Evolutionary conservation across 2,888 invertebrate genomes (phyloP), one percentile per base, ranked within the genome.

Genomic region (Drosophila ustulata): DNA sequence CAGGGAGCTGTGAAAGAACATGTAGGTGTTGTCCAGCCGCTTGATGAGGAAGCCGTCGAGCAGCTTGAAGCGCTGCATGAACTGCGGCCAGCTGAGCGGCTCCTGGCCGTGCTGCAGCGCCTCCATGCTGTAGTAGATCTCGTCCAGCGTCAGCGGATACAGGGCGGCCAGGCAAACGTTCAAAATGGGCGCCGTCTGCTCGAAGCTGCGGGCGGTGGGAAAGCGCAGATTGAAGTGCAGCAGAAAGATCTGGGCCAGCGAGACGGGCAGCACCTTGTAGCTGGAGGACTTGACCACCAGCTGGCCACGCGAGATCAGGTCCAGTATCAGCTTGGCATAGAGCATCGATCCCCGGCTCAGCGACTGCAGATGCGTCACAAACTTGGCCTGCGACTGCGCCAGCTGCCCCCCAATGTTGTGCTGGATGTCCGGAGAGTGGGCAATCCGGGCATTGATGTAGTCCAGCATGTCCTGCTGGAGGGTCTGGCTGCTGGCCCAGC

Each of bases 1-100:
- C 93, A 99, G 98, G 3, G 98, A 98, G 0, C 98, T 98, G 92
- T 99, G 99, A 93, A 98, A 98, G 93, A 98, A 98, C 97, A 98
- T 98, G 93, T 97, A 98, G 0, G 98, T 98, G 91, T 97, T 97
- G 92, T 98, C 98, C 86, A 96, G 94, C 56, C 98, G 94, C 92
- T 97, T 97, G 62, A 98, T 96, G 23, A 99, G 94, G 89, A 98
- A 97, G 53, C 97, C 97, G 57, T 96, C 95, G 34, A 99, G 94
- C 71, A 96, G 93, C 89, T 97, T 96, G 90, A 99, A 97, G 90
- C 98, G 94, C 90, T 96, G 96, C 76, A 97, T 94, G 91, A 98
- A 98, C 80, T 98, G 98, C 66, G 96, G 96, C 98, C 98, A 98
- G 2, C 96, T 95, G 66, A 98, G 93, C 88, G 96, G 96, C 51